Base-by-base conservation (phyloP, 2,797 vertebrate species). In the Rhynchotus rufescens region DNA sequence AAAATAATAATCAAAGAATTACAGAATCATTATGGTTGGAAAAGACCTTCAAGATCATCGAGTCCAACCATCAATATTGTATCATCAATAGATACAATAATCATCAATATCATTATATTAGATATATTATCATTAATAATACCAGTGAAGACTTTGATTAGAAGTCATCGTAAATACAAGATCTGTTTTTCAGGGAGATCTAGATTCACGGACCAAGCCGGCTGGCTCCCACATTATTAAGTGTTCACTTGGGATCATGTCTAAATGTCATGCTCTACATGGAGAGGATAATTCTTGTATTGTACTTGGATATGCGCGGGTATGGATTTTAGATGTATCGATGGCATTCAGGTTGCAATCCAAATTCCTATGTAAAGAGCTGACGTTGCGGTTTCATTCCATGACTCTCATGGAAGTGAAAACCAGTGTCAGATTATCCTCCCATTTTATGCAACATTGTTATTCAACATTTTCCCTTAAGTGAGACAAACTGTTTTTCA, bases 401-500 rank as follows among this genome's bases (percentile, higher is more conserved):
- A 57, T 0, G 0, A 59, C 74, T 44, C 21, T 36, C 4, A 7
- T 0, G 9, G 36, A 68, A 28, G 21, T 23, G 22, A 65, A 80
- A 67, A 87, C 47, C 60, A 66, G 52, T 1, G 38, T 0, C 22
- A 52, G 40, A 60, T 60, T 93, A 15, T 78, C 34, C 76, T 77
- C 73, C 34, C 30, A 4, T 57, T 71, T 77, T 28, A 45, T 14
- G 21, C 19, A 56, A 74, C 32, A 62, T 10, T 14, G 16, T 2
- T 84, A 56, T 67, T 17, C 47, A 23, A 84, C 13, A 67, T 62
- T 47, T 89, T 54, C 57, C 82, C 52, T 15, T 4, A 16, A 67
- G 28, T 47, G n/a, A 71, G 42, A 52, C 23, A 56, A 0, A 1
- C n/a, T 12, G 0, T 6, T 30, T 52, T 57, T 88, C 34, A 81